phyloP scores from a whole-genome alignment of 2,797 vertebrate species.

The Platyrinchus mystaceus region DNA sequence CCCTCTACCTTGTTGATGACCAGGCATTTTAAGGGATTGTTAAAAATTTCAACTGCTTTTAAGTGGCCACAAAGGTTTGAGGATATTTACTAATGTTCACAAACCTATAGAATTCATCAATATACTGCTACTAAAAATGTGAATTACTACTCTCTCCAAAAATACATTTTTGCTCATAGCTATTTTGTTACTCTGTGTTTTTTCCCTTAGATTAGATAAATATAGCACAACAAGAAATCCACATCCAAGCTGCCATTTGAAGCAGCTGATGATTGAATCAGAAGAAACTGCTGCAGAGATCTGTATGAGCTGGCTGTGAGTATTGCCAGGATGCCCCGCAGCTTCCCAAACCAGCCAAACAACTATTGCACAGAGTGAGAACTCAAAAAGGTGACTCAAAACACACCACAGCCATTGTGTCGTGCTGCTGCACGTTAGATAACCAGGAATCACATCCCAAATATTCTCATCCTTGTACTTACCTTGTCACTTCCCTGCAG shows the following conservation, averaged over 20 bases:
- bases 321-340: neutral
- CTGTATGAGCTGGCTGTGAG: neutral
- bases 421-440: fast-evolving
- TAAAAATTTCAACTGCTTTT: neutral
- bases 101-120: neutral
- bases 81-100: neutral
- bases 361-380: neutral
- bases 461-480: neutral
- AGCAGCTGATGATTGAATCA: neutral
- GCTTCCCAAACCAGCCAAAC: neutral
- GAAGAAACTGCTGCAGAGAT: neutral
- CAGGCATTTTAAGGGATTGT: neutral
- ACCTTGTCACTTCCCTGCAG: neutral
- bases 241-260: neutral
- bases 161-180: neutral
- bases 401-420: neutral
- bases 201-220: neutral
- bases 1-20: neutral
- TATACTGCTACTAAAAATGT: neutral
- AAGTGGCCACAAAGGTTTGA: neutral
- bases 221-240: neutral
- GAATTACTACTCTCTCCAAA: neutral
- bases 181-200: neutral
- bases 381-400: neutral
- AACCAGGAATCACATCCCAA: neutral